These are phyloP conservation scores for Clupea harengus DNA, from an alignment of 2,113 vertebrate genomes.

Conservation along the genomic window DNA sequence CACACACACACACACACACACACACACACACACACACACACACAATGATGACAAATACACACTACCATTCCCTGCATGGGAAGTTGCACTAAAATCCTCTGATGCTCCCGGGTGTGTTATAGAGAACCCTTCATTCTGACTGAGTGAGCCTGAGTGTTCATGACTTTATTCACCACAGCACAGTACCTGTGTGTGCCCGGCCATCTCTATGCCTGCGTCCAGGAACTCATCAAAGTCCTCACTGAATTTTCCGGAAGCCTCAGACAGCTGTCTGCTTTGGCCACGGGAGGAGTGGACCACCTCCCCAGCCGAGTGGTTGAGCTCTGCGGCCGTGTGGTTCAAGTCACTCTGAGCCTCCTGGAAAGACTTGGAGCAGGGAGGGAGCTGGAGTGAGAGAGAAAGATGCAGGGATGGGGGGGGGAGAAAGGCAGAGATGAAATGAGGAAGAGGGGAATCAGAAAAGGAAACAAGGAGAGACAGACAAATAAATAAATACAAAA, in stretches of 20 bases:
- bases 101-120: not conserved
- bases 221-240: conserved; percentile 98
- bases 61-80: not conserved
- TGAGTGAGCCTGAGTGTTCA: not conserved
- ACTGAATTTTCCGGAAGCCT: conserved; percentile 95
- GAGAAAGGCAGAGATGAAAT: not conserved
- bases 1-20: no score
- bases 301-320: conserved; percentile 97
- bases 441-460: not conserved
- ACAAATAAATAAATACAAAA: not conserved
- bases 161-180: not conserved
- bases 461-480: not conserved
- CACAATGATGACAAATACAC: not conserved
- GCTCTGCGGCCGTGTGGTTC: conserved; percentile 94
- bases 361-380: conserved; percentile 91
- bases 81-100: not conserved
- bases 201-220: conserved; percentile 98
- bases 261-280: conserved; percentile 88
- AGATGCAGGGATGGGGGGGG: not conserved
- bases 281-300: conserved; percentile 94
- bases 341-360: conserved; percentile 96
- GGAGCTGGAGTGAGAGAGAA: conserved; percentile 73
- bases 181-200: conserved; percentile 92
- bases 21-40: no score
- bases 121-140: not conserved